A percentile compares a stretch with the other conserved stretches of the same genome.
Conservation (phyloP, 1,140 invertebrate species). For the Myzus persicae region DNA sequence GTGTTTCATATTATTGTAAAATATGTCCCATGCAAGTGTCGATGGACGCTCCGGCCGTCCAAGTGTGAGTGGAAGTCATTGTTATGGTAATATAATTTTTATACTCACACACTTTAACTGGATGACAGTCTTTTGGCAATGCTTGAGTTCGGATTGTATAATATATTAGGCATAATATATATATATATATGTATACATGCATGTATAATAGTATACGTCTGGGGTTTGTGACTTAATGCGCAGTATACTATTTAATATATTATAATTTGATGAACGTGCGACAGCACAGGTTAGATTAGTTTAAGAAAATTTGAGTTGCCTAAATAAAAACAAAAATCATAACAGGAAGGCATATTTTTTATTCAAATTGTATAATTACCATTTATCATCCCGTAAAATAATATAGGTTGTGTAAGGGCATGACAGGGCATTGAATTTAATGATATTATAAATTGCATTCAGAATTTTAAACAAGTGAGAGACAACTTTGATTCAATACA, state of each 20-base stretch:
- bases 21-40: neutral
- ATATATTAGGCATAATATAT: neutral
- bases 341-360: neutral
- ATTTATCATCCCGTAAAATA: neutral
- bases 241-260: neutral
- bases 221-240: neutral
- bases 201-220: neutral
- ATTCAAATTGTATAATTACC: neutral
- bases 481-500: neutral
- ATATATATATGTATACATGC: neutral
- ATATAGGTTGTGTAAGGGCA: neutral
- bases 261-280: too few species aligned
- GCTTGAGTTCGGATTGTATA: neutral
- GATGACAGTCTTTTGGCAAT: neutral
- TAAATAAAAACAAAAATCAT: neutral
- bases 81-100: neutral
- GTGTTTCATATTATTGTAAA: neutral
- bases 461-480: neutral
- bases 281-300: neutral
- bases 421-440: neutral
- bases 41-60: neutral
- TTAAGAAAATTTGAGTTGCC: neutral
- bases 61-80: neutral
- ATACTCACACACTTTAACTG: neutral
- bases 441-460: neutral